Evolutionary conservation across 2,113 vertebrate genomes (phyloP).

Genomic region (Nymphicus hollandicus): DNA sequence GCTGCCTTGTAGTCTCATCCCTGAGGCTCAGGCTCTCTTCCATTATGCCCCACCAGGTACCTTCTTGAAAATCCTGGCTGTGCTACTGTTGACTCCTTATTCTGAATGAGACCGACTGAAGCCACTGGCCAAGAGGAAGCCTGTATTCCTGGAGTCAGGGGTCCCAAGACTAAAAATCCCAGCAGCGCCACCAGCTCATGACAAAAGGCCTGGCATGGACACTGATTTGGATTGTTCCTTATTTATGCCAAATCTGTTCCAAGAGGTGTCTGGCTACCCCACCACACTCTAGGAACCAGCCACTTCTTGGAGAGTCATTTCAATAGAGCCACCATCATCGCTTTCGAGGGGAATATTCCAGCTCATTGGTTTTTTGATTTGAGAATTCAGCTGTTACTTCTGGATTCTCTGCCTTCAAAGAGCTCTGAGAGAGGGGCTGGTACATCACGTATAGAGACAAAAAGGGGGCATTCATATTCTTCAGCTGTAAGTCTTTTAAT

Average conservation of each 20-base stretch:
- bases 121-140: background rate
- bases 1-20: background rate
- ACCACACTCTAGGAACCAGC: background rate
- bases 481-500: constrained; percentile 46
- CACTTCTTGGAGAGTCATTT: constrained; percentile 7
- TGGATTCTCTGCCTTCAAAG: constrained; percentile 18
- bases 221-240: background rate
- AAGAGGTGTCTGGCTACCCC: constrained; percentile 10
- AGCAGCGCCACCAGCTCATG: rapidly evolving
- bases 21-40: background rate
- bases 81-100: background rate
- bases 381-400: constrained; percentile 57
- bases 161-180: background rate
- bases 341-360: constrained; percentile 43
- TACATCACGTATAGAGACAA: background rate
- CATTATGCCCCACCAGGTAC: background rate
- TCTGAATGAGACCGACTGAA: background rate
- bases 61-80: background rate
- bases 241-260: constrained; percentile 13
- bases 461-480: constrained; percentile 10
- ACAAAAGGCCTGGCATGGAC: background rate
- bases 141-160: background rate
- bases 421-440: background rate
- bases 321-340: constrained; percentile 14
- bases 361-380: constrained; percentile 33